Evolutionary conservation across 2,113 vertebrate species (phyloP).

Genomic region (Vombatus ursinus): DNA sequence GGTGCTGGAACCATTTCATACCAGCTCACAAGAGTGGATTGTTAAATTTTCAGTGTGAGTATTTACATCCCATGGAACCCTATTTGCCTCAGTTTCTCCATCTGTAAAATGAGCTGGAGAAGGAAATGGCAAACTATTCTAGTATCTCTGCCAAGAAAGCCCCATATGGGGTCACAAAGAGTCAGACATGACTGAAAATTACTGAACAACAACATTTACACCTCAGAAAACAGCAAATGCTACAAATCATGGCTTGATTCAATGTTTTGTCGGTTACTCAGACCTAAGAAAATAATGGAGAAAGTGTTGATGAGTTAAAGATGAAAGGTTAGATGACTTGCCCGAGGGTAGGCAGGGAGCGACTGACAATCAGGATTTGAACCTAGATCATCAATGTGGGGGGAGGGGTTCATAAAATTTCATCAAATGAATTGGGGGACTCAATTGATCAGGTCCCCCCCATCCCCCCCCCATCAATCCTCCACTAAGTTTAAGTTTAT

Average conservation of each 20-base stretch:
- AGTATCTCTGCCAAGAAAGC: no score
- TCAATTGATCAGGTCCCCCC: neutral
- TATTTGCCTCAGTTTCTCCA: no score
- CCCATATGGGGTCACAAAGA: no score
- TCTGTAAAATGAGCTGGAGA: no score
- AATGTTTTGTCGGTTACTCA: neutral
- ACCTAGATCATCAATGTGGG: neutral
- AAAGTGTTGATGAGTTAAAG: neutral
- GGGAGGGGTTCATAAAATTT: neutral
- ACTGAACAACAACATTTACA: no score
- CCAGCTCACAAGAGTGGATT: neutral
- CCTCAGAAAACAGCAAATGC: neutral
- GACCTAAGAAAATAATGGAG: neutral
- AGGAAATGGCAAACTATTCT: no score
- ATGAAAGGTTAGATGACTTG: neutral
- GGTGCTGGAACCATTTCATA: neutral
- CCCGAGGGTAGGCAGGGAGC: neutral
- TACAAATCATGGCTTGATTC: neutral
- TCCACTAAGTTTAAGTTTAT: neutral
- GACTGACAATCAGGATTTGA: neutral
- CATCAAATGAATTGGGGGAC: neutral
- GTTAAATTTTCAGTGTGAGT: neutral
- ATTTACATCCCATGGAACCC: neutral
- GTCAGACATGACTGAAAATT: no score
- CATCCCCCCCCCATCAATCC: neutral